These are phyloP conservation scores for Cettia cetti DNA, from an alignment of 2,113 vertebrate species.

Conservation along the genomic window DNA sequence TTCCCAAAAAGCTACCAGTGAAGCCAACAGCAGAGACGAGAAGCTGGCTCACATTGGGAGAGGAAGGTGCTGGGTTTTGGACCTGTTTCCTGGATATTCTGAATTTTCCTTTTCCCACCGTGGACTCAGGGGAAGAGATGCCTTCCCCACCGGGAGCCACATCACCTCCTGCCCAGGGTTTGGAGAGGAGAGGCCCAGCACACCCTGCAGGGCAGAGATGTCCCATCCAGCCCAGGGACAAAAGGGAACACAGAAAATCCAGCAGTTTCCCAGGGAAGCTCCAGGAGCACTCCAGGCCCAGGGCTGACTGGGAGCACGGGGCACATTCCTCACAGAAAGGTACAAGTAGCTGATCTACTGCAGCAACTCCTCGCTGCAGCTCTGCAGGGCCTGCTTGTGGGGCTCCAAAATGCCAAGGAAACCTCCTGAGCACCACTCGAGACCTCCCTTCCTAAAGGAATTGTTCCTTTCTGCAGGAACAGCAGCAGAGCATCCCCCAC, in stretches of 20 bases:
- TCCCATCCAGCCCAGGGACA: background rate
- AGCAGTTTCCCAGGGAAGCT: background rate
- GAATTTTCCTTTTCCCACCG: background rate
- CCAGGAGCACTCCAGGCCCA: background rate
- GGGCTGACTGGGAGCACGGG: background rate
- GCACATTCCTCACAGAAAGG: background rate
- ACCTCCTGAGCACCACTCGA: background rate
- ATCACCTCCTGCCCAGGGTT: background rate
- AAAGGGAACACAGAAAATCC: background rate
- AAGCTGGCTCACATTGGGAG: fast-evolving
- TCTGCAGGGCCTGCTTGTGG: fast-evolving
- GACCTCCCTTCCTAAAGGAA: background rate
- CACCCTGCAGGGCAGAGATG: background rate
- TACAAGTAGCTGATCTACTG: fast-evolving
- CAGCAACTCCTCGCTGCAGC: background rate
- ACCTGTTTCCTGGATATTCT: background rate
- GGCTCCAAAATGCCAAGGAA: background rate
- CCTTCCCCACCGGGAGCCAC: background rate
- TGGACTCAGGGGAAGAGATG: background rate
- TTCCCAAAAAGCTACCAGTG: fast-evolving
- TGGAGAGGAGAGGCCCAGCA: background rate
- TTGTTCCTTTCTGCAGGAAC: background rate
- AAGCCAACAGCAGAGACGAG: too few relatives aligned
- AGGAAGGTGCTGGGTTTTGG: too few relatives aligned
- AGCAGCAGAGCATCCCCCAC: background rate